These are phyloP conservation scores for Halictus rubicundus DNA, from an alignment of 1,140 invertebrate genomes.

Conservation along the genomic window DNA sequence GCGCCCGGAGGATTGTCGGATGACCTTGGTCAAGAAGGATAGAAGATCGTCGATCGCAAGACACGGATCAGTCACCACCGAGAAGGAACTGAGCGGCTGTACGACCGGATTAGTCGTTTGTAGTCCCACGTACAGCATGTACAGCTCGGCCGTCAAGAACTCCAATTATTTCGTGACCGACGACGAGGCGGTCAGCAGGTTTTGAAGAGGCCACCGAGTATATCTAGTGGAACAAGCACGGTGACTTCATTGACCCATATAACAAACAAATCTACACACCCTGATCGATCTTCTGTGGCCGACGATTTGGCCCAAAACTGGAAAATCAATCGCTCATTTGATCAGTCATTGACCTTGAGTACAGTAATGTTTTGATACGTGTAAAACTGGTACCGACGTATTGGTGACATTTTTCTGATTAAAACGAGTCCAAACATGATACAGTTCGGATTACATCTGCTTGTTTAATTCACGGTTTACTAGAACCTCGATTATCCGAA, in stretches of 20 bases:
- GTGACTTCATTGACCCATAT: neutral
- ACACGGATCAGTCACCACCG: conserved; percentile 71
- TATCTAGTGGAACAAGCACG: neutral
- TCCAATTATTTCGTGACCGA: conserved; percentile 77
- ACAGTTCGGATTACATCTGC: too few relatives aligned
- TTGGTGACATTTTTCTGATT: too few relatives aligned
- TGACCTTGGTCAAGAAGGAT: conserved; percentile 74
- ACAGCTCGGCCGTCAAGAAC: conserved; percentile 72
- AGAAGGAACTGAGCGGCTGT: conserved; percentile 66
- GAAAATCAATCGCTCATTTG: too few relatives aligned
- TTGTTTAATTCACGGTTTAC: too few relatives aligned
- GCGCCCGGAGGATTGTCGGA: conserved; percentile 74
- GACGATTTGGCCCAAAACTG: too few relatives aligned
- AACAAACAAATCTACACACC: too few relatives aligned
- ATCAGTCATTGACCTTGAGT: too few relatives aligned
- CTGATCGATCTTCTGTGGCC: too few relatives aligned
- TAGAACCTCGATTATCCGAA: too few relatives aligned
- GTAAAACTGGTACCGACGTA: too few relatives aligned
- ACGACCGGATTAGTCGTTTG: conserved; percentile 62
- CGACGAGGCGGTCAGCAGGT: conserved; percentile 78
- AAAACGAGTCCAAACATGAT: too few relatives aligned
- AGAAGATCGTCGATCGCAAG: conserved; percentile 67
- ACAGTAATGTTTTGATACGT: too few relatives aligned
- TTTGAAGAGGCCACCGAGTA: conserved; percentile 59
- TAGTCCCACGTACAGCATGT: conserved; percentile 78